Percentiles rank a stretch among this genome's conserved stretches.
phyloP scores from a whole-genome alignment of 1,140 invertebrate species.

The Apolygus lucorum region DNA sequence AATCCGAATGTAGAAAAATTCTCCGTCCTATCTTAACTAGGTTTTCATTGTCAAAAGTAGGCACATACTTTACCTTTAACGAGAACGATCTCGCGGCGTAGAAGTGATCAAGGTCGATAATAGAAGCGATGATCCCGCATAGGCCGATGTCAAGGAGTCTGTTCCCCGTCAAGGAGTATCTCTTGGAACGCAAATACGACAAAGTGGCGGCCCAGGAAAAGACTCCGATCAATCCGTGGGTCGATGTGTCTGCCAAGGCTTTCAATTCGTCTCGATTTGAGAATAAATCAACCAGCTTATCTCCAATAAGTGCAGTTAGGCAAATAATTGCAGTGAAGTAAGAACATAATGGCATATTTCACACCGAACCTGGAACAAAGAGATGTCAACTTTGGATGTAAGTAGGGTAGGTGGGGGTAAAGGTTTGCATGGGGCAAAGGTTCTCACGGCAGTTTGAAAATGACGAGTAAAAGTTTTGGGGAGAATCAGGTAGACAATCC shows the following conservation, averaged over 20 bases:
- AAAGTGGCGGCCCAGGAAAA: not conserved
- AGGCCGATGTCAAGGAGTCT: not conserved
- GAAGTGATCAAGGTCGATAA: conserved; percentile 2
- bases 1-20: too few species aligned
- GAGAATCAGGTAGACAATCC: too few species aligned
- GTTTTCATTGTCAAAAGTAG: too few species aligned
- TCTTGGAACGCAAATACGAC: not conserved
- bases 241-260: not conserved
- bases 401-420: too few species aligned
- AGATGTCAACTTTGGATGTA: too few species aligned
- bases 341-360: not conserved
- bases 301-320: not conserved
- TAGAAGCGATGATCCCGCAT: conserved; percentile 1
- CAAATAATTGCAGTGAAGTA: not conserved
- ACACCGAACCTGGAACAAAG: too few species aligned
- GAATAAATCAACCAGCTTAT: not conserved
- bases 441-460: too few species aligned
- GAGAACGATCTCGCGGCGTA: not conserved
- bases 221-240: not conserved
- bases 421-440: too few species aligned
- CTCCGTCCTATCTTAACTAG: too few species aligned
- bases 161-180: not conserved
- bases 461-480: too few species aligned
- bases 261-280: not conserved
- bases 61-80: not conserved